These are phyloP conservation scores for Galleria mellonella DNA, from an alignment of 1,140 invertebrate genomes.

Conservation along the genomic window DNA sequence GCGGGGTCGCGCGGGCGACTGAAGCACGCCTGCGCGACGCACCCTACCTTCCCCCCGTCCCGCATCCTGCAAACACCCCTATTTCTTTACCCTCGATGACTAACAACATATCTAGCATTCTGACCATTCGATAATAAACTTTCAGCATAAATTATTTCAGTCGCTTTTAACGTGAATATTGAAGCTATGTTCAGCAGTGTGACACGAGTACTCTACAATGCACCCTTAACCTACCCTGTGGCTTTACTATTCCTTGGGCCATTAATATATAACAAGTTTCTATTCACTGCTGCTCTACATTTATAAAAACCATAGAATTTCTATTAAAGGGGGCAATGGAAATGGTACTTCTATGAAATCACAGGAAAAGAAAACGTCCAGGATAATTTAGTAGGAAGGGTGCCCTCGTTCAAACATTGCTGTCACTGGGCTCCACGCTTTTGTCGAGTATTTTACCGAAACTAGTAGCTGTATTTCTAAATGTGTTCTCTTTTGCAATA, in stretches of 20 bases:
- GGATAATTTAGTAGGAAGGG: slow-evolving; percentile 11
- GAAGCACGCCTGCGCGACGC: slow-evolving; percentile 61
- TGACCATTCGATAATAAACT: slow-evolving; percentile 7
- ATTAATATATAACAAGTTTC: not conserved
- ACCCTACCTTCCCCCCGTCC: slow-evolving; percentile 47
- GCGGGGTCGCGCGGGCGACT: slow-evolving; percentile 69
- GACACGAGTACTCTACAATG: slow-evolving; percentile 55
- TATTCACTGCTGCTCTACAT: slow-evolving; percentile 29
- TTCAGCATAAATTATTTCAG: slow-evolving; percentile 4
- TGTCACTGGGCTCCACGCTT: slow-evolving; percentile 51
- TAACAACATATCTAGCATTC: slow-evolving; percentile 12
- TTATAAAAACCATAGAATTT: not conserved
- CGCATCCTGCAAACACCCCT: slow-evolving; percentile 62
- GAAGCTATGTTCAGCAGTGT: slow-evolving; percentile 29
- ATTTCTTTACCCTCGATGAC: slow-evolving; percentile 30
- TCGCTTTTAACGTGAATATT: slow-evolving; percentile 10
- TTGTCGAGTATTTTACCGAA: slow-evolving; percentile 8
- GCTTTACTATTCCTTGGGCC: slow-evolving; percentile 16
- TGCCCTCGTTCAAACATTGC: slow-evolving; percentile 53
- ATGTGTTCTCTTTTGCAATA: no score
- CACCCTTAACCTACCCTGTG: slow-evolving; percentile 65
- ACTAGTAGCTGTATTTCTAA: slow-evolving; percentile 21
- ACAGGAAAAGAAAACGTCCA: not conserved
- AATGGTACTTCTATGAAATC: no score
- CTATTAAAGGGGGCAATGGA: no score